A percentile compares a stretch with the other conserved stretches of the same genome.
Evolutionary conservation across 2,888 invertebrate genomes (phyloP).

Genomic region (Drosophila monieri): DNA sequence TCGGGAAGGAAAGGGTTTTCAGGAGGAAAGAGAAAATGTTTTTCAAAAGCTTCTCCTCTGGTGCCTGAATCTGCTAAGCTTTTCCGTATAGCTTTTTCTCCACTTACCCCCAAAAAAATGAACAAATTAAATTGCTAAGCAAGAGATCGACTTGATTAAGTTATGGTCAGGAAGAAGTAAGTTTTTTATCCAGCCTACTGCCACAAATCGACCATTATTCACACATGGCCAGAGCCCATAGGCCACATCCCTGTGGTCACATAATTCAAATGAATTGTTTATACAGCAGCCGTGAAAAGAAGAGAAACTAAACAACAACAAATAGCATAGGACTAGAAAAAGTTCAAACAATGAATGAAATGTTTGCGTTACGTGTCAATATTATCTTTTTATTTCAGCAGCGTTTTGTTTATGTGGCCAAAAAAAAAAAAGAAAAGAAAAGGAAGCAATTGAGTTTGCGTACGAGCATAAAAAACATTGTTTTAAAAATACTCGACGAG

Average conservation of each 20-base stretch:
- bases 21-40: neutral
- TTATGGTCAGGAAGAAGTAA: conserved; percentile 23
- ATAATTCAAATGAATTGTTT: conserved; percentile 40
- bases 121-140: neutral
- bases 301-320: conserved; percentile 18
- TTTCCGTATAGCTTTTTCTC: neutral
- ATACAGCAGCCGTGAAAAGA: conserved; percentile 23
- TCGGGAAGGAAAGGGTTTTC: neutral
- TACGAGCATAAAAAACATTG: conserved; percentile 64
- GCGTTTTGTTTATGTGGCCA: conserved; percentile 62
- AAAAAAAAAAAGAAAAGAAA: conserved; percentile 31
- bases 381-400: conserved; percentile 51
- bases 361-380: conserved; percentile 74
- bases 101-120: neutral
- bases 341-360: conserved; percentile 72
- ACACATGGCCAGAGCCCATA: conserved; percentile 5
- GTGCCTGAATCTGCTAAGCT: conserved; percentile 29
- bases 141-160: conserved; percentile 8
- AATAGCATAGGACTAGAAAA: conserved; percentile 15
- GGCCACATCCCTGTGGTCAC: conserved; percentile 22
- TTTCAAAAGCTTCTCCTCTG: conserved; percentile 15
- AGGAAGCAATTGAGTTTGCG: conserved; percentile 46
- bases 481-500: conserved; percentile 59
- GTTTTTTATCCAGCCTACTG: conserved; percentile 4
- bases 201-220: conserved; percentile 16